Evolutionary conservation across 2,113 vertebrate genomes (phyloP).

Genomic region (Dissostichus mawsoni): DNA sequence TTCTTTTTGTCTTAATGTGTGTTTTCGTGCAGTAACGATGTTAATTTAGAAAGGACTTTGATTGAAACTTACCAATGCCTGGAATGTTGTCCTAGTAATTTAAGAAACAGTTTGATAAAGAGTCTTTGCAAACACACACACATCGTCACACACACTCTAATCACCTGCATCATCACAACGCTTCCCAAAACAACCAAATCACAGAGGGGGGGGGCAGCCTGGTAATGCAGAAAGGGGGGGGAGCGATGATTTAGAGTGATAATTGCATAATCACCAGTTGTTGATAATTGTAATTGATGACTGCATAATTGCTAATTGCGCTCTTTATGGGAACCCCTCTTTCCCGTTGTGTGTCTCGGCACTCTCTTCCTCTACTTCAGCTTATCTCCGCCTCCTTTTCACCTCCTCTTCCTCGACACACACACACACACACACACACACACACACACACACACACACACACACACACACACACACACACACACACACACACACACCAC

Average conservation of each 20-base stretch:
- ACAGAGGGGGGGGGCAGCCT: constrained; percentile 68
- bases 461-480: not conserved
- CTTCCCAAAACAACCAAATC: constrained; percentile 74
- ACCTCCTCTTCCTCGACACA: constrained; percentile 21
- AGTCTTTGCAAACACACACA: constrained; percentile 47
- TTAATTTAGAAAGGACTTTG: too few species aligned
- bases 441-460: not conserved
- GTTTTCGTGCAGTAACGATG: too few species aligned
- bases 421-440: not conserved
- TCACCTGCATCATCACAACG: constrained; percentile 75
- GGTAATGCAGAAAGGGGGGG: constrained; percentile 66
- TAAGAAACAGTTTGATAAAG: too few species aligned
- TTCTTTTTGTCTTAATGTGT: too few species aligned
- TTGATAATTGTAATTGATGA: constrained; percentile 85
- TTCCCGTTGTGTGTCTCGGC: constrained; percentile 60
- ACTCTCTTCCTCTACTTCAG: constrained; percentile 49
- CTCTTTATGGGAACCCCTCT: constrained; percentile 80
- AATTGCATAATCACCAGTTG: constrained; percentile 87
- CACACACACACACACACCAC: too few species aligned
- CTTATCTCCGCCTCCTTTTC: constrained; percentile 52
- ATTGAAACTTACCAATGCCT: too few species aligned
- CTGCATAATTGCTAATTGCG: constrained; percentile 82
- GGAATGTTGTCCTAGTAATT: too few species aligned
- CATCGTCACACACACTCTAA: constrained; percentile 67
- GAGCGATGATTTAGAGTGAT: constrained; percentile 83